Conservation (phyloP, 2,888 invertebrate species). For the Urechis unicinctus region DNA sequence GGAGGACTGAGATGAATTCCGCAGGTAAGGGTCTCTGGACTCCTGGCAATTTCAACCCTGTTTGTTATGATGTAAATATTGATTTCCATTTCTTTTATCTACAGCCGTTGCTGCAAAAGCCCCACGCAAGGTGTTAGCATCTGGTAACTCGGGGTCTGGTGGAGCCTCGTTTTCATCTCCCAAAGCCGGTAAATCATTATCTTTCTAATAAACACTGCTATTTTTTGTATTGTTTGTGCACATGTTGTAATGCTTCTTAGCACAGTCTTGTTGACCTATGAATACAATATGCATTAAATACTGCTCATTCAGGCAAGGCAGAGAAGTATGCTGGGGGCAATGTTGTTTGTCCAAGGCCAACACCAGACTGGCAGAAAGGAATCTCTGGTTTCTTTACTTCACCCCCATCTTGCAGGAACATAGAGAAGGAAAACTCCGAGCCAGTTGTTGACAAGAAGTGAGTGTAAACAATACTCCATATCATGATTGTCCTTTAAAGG, state of each 20-base stretch:
- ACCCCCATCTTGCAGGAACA: too few species aligned
- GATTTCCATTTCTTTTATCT: too few species aligned
- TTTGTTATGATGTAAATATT: too few species aligned
- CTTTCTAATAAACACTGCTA: not conserved
- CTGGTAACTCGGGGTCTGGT: not conserved
- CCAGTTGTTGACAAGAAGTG: not conserved
- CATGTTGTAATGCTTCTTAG: too few species aligned
- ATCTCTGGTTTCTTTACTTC: constrained; percentile 9
- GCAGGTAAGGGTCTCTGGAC: too few species aligned
- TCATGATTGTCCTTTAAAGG: too few species aligned
- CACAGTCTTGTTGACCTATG: too few species aligned
- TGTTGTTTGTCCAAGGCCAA: constrained; percentile 5
- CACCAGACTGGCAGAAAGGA: constrained; percentile 13
- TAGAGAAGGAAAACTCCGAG: not conserved
- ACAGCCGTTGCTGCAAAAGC: constrained; percentile 9
- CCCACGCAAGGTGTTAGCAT: constrained; percentile 5
- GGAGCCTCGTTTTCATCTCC: constrained; percentile 1
- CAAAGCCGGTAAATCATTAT: constrained; percentile 1
- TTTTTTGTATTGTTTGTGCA: not conserved
- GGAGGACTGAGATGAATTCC: too few species aligned
- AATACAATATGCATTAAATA: too few species aligned
- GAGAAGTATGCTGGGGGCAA: constrained; percentile 7
- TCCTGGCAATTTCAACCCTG: too few species aligned
- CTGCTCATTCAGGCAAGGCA: constrained; percentile 1
- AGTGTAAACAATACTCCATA: too few species aligned